These are phyloP conservation scores for Hypomesus transpacificus DNA, from an alignment of 2,113 vertebrate genomes.

Conservation along the genomic window DNA sequence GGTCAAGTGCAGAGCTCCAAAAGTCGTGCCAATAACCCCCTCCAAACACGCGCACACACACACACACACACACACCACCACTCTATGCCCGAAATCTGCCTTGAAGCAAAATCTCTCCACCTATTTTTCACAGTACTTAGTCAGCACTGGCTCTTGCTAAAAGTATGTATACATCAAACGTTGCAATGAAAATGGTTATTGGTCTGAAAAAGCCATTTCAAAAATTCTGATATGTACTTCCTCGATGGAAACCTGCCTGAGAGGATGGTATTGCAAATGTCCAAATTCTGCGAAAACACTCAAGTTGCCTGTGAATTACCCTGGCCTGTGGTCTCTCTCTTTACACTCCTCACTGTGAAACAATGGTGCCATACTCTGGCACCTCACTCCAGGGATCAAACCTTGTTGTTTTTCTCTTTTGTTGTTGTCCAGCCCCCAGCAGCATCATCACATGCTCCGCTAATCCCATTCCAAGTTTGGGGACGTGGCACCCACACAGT, in stretches of 20 bases:
- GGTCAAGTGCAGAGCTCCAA: constrained; percentile 66
- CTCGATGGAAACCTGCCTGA: neutral
- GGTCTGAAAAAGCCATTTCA: constrained; percentile 23
- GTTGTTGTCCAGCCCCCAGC: constrained; percentile 14
- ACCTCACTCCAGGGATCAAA: neutral
- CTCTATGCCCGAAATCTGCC: constrained; percentile 37
- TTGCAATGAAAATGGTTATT: constrained; percentile 52
- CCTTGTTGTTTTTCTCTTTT: neutral
- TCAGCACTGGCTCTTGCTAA: constrained; percentile 49
- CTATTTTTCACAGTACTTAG: constrained; percentile 56
- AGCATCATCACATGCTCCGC: constrained; percentile 47
- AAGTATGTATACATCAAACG: constrained; percentile 61
- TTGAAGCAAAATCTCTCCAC: constrained; percentile 51
- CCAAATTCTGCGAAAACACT: constrained; percentile 6
- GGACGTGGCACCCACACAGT: constrained; percentile 60
- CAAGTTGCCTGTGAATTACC: constrained; percentile 25
- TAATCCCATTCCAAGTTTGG: constrained; percentile 51
- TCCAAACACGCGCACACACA: constrained; percentile 38
- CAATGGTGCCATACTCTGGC: too few relatives aligned
- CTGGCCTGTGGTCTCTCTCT: neutral
- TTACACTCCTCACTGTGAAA: too few relatives aligned
- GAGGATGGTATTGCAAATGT: too few relatives aligned
- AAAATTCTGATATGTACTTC: constrained; percentile 36
- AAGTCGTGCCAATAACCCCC: constrained; percentile 59
- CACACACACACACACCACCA: constrained; percentile 22